Percentiles rank a stretch among this genome's conserved stretches.
These are phyloP conservation scores for Drosophila bocki DNA, from an alignment of 1,140 invertebrate species.

Conservation along the genomic window DNA sequence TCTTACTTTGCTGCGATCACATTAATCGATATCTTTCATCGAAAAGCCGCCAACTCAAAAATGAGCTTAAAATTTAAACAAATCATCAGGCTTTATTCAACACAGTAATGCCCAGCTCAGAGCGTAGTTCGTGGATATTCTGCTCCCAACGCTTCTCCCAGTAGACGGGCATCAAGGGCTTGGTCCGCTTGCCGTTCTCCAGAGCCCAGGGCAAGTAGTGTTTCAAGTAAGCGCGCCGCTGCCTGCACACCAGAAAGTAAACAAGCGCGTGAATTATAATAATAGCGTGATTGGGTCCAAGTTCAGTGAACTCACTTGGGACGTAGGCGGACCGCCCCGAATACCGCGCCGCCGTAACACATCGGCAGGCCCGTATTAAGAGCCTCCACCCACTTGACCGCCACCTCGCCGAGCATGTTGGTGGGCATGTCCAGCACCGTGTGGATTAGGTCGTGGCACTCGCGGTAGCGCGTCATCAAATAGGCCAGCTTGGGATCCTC, in stretches of 20 bases:
- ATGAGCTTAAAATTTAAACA: constrained; percentile 8
- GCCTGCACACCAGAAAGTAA: constrained; percentile 86
- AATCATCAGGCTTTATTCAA: constrained; percentile 59
- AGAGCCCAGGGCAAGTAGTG: constrained; percentile 96
- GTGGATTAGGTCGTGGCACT: constrained; percentile 98
- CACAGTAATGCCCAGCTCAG: constrained; percentile 89
- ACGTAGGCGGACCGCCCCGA: constrained; percentile 92
- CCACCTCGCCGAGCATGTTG: constrained; percentile 96
- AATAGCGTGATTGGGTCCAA: constrained; percentile 20
- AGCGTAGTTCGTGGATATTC: constrained; percentile 91
- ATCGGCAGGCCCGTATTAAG: constrained; percentile 96
- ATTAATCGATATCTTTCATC: constrained; percentile 10
- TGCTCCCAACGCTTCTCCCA: constrained; percentile 98
- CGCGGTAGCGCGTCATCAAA: constrained; percentile 98
- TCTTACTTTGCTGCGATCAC: background rate
- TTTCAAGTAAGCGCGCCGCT: constrained; percentile 91
- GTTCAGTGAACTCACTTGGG: constrained; percentile 88
- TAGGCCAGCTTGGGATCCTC: constrained; percentile 96
- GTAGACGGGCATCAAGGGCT: constrained; percentile 91
- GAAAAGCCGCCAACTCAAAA: background rate
- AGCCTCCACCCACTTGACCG: constrained; percentile 98
- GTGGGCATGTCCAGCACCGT: constrained; percentile 96
- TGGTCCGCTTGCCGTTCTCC: constrained; percentile 90
- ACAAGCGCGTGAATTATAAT: constrained; percentile 19
- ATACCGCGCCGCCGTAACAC: constrained; percentile 94